Evolutionary conservation across 2,888 invertebrate genomes (phyloP), one percentile per base, ranked within the genome.

Genomic region (Eurytoma californica): DNA sequence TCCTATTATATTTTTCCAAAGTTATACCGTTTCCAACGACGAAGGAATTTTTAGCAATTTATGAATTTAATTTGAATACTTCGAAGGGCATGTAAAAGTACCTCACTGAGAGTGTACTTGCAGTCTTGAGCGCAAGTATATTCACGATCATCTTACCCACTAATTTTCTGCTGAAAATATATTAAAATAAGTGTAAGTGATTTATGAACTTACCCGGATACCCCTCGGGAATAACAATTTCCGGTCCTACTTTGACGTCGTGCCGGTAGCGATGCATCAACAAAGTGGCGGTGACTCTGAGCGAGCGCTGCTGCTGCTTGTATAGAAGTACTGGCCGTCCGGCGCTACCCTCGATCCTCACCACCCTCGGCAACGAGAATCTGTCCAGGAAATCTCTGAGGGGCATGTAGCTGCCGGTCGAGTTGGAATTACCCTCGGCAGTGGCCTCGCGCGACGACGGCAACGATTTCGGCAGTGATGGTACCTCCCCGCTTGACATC

Each of bases 221-320:
- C 80, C 91, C 91, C 84, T 91, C 91, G 39, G 92, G 92, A 78
- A 92, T 91, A 83, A 91, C 91, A 77, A 91, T 89, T 83, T 91
- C 90, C 73, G 91, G 91, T 63, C 91, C 91, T 70, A 92, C 91
- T 84, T 91, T 91, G 82, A 90, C 90, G 80, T 91, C 90, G 76
- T 90, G 89, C 69, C 91, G 91, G 82, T 91, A 91, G 79, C 91
- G 90, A 87, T 91, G 91, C 86, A 92, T 90, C 47, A 92, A 86
- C 51, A 92, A 85, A 18, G 89, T 90, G 7, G 90, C 90, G 20
- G 90, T 90, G 76, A 90, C 89, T 82, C 90, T 83, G 12, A 90
- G 84, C 58, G 90, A 90, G 78, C 87, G 84, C 72, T 89, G 90
- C 76, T 90, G 90, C 83, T 90, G 90, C 82, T 90, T 90, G 84